Percentiles rank a stretch among this genome's conserved stretches.
These are phyloP conservation scores for Gorsachius magnificus DNA, from an alignment of 2,797 vertebrate genomes.

Conservation along the genomic window DNA sequence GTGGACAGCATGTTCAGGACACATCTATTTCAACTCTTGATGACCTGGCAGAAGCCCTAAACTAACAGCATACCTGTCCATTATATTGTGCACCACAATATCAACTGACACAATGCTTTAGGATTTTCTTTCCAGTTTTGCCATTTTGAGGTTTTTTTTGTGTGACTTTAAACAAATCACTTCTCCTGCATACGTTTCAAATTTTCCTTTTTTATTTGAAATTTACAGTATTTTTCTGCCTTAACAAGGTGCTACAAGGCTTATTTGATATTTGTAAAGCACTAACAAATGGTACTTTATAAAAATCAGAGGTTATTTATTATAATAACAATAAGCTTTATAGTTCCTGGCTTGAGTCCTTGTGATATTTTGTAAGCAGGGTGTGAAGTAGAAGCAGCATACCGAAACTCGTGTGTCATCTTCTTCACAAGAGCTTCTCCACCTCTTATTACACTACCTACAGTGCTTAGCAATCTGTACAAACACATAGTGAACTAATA, in stretches of 20 bases:
- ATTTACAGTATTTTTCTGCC: background rate
- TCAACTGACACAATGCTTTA: background rate
- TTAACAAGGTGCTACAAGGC: background rate
- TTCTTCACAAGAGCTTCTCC: background rate
- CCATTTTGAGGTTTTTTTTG: background rate
- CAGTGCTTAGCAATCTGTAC: background rate
- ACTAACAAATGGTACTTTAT: background rate
- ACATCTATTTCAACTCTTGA: no score
- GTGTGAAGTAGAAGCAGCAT: background rate
- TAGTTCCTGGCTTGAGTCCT: background rate
- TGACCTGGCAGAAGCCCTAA: background rate
- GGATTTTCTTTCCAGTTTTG: background rate
- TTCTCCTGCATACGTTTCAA: fast-evolving
- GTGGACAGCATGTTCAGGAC: background rate
- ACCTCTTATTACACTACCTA: background rate
- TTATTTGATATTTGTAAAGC: background rate
- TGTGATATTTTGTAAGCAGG: background rate
- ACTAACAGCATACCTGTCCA: background rate
- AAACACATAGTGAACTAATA: background rate
- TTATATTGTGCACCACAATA: background rate
- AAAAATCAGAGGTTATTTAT: background rate
- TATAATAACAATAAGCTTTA: background rate
- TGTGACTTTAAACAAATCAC: background rate
- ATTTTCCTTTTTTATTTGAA: background rate
- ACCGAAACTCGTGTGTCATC: background rate